A percentile compares a stretch with the other conserved stretches of the same genome.
These are phyloP conservation scores for Brachyistius frenatus DNA, from an alignment of 2,113 vertebrate genomes.

Conservation along the genomic window DNA sequence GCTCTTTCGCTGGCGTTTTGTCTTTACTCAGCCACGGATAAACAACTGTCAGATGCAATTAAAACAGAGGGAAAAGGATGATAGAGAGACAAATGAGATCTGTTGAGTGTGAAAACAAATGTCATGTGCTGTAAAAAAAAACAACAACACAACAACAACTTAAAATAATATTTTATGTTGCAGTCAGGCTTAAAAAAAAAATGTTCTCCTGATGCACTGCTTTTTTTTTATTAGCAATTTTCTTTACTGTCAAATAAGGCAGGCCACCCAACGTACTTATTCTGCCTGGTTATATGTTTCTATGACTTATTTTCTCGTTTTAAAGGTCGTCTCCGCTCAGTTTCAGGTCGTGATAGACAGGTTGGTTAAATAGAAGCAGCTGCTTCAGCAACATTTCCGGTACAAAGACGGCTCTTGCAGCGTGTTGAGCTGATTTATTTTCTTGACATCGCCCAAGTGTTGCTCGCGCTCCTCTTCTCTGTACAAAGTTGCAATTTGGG, in stretches of 20 bases:
- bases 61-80: not conserved
- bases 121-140: not conserved
- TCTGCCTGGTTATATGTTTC: not conserved
- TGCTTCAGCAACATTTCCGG: constrained; percentile 34
- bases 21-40: constrained; percentile 17
- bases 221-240: not conserved
- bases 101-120: constrained; percentile 14
- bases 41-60: constrained; percentile 36
- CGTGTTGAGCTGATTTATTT: constrained; percentile 43
- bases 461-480: constrained; percentile 38
- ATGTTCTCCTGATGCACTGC: not conserved
- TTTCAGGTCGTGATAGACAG: constrained; percentile 15
- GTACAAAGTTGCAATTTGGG: constrained; percentile 51
- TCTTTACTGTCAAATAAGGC: not conserved
- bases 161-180: not conserved
- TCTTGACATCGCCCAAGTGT: constrained; percentile 11
- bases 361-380: constrained; percentile 15
- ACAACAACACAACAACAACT: not conserved
- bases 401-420: constrained; percentile 24
- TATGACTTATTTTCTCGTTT: not conserved
- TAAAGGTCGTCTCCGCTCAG: not conserved
- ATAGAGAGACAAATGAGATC: constrained; percentile 11
- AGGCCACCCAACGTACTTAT: not conserved
- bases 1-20: not conserved
- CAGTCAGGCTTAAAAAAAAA: not conserved